phyloP scores from a whole-genome alignment of 2,888 invertebrate genomes.

The Diaperis boleti region DNA sequence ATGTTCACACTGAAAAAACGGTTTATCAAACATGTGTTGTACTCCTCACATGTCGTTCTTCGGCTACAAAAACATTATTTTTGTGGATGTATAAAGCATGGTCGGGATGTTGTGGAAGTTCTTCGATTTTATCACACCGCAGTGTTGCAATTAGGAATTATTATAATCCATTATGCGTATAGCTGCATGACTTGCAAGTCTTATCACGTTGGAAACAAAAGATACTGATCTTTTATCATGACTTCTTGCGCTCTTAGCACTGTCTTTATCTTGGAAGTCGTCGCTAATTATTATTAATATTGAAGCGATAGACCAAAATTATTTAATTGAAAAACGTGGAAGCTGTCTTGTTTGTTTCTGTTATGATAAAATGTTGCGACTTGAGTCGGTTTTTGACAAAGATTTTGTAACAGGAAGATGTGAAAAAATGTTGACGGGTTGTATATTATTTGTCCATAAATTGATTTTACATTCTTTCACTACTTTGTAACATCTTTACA shows the following conservation, averaged over 20 bases:
- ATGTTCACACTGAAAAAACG: constrained; percentile 29
- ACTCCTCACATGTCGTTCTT: constrained; percentile 15
- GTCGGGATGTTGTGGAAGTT: too few relatives aligned
- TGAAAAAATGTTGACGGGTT: too few relatives aligned
- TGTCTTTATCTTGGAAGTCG: constrained; percentile 8
- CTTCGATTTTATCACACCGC: not conserved
- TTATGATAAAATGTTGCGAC: too few relatives aligned
- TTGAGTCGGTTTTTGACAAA: too few relatives aligned
- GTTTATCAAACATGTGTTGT: constrained; percentile 24
- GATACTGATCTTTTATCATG: constrained; percentile 25
- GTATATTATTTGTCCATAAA: too few relatives aligned
- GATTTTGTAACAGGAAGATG: too few relatives aligned
- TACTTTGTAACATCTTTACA: too few relatives aligned
- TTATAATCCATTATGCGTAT: constrained; percentile 22
- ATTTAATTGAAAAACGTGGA: constrained; percentile 17
- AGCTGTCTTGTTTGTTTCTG: not conserved
- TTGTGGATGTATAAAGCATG: not conserved
- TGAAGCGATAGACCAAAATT: not conserved
- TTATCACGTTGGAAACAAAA: constrained; percentile 24
- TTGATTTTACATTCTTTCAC: too few relatives aligned
- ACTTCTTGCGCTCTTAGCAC: constrained; percentile 1
- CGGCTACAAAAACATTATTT: not conserved
- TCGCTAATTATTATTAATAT: too few relatives aligned
- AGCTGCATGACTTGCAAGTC: constrained; percentile 29
- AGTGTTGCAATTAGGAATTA: constrained; percentile 20